Evolutionary conservation across 2,888 invertebrate species (phyloP), one percentile per base, ranked within the genome.

Genomic region (Cephalotes varians): DNA sequence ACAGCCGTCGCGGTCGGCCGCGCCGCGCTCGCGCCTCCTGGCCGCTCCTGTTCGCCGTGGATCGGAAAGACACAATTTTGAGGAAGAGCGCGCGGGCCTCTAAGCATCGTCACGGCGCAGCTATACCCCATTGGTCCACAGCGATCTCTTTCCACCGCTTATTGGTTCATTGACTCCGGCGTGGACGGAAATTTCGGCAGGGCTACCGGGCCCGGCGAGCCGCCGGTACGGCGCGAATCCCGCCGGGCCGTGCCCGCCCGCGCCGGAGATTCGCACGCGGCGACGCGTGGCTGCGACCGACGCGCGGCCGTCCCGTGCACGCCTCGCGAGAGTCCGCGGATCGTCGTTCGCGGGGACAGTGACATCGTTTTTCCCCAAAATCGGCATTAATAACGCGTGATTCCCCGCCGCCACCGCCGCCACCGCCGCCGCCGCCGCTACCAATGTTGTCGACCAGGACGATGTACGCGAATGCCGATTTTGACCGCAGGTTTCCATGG

Each of bases 11-110:
- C 15, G 21, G 21, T 15, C 12, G 40, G 6, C 28, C 25, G 28
- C 54, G 7, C 34, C 15, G 34, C 34, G 6, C 31, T 2, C 12
- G 49, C n/a, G 25, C 87, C 89, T 92, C 85, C 86, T 21, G 9
- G 12, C 0, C 4, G 37, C 7, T 93, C 71, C 91, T 94, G 92
- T 91, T 93, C 73, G 85, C 94, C 94, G 93, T 86, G 91, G 92
- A 92, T 94, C 93, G 94, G 94, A 94, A 94, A 94, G 94, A 94
- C 94, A 94, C 90, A 94, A 94, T 94, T 94, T 94, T 93, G 94
- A 94, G 94, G 93, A 94, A 94, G 94, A 94, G 93, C 94, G 94
- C 93, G 92, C 92, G 93, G 93, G 91, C 93, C 93, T 44, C 93
- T 92, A 93, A 94, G 93, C 93, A 91, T 91, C 91, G 92, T 92